A percentile compares a stretch with the other conserved stretches of the same genome.
phyloP scores from a whole-genome alignment of 2,888 invertebrate species.

The Tetrapedia diversipes region DNA sequence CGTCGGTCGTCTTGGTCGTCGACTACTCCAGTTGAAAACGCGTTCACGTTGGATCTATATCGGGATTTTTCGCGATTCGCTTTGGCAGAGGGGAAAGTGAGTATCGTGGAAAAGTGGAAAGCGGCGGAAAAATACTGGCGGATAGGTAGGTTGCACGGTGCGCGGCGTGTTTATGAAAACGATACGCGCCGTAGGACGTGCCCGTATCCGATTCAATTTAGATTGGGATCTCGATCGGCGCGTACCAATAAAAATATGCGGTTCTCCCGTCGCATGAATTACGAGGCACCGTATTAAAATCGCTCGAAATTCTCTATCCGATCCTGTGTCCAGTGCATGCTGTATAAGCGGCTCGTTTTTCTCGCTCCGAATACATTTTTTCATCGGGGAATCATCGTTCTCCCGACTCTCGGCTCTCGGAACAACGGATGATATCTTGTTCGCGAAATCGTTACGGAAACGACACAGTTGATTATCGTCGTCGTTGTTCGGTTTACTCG shows the following conservation, averaged over 20 bases:
- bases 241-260: conserved; percentile 69
- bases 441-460: too few relatives aligned
- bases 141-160: neutral
- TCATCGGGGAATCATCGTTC: conserved; percentile 40
- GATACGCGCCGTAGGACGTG: conserved; percentile 29
- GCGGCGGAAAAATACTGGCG: conserved; percentile 28
- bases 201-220: conserved; percentile 65
- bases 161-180: conserved; percentile 57
- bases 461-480: too few relatives aligned
- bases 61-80: conserved; percentile 8
- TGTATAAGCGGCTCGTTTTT: conserved; percentile 58
- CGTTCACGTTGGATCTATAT: neutral
- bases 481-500: too few relatives aligned
- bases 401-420: conserved; percentile 42
- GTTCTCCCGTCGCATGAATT: conserved; percentile 62
- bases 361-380: conserved; percentile 43
- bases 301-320: conserved; percentile 68
- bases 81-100: neutral
- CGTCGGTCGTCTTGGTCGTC: too few relatives aligned
- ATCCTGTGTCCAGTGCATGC: conserved; percentile 44
- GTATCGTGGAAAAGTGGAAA: neutral
- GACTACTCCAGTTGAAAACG: conserved; percentile 17
- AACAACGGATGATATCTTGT: too few relatives aligned
- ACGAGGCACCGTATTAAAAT: conserved; percentile 68
- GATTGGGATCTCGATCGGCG: conserved; percentile 80